Percentiles rank a stretch among this genome's conserved stretches.
These are phyloP conservation scores for Nomada ferruginata DNA, from an alignment of 2,888 invertebrate genomes.

Conservation along the genomic window DNA sequence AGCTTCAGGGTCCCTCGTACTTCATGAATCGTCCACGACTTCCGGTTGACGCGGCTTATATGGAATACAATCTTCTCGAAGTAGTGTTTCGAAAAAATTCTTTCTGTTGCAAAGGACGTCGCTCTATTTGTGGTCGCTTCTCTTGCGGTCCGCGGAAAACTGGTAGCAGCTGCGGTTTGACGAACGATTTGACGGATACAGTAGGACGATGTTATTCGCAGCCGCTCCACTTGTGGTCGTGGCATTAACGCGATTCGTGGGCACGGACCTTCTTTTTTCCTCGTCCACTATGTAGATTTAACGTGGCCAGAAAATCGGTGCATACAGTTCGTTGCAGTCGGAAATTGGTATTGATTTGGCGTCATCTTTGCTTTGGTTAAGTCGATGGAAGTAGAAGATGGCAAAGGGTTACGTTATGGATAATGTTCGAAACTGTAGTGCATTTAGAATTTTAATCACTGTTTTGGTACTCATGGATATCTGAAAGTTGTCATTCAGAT, in stretches of 20 bases:
- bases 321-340: too few species aligned
- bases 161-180: constrained; percentile 44
- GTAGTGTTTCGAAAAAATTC: constrained; percentile 7
- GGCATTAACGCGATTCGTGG: neutral
- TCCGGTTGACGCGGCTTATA: neutral
- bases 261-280: neutral
- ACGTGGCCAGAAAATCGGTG: too few species aligned
- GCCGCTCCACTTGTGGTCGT: constrained; percentile 35
- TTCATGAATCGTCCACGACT: neutral
- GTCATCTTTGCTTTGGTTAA: too few species aligned
- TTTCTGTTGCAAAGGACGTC: constrained; percentile 37
- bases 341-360: too few species aligned
- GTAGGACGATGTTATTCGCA: constrained; percentile 31
- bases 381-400: too few species aligned
- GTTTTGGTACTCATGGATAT: too few species aligned
- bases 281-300: neutral
- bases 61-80: constrained; percentile 9
- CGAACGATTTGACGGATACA: constrained; percentile 31
- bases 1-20: neutral
- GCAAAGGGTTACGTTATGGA: too few species aligned
- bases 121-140: constrained; percentile 38
- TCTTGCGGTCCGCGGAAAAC: constrained; percentile 48
- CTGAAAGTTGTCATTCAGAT: too few species aligned
- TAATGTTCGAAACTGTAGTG: too few species aligned
- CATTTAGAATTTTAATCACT: too few species aligned